Percentiles rank a stretch among this genome's conserved stretches.
Evolutionary conservation across 2,797 vertebrate genomes (phyloP).

Genomic region (Muraenolepis orangiensis): DNA sequence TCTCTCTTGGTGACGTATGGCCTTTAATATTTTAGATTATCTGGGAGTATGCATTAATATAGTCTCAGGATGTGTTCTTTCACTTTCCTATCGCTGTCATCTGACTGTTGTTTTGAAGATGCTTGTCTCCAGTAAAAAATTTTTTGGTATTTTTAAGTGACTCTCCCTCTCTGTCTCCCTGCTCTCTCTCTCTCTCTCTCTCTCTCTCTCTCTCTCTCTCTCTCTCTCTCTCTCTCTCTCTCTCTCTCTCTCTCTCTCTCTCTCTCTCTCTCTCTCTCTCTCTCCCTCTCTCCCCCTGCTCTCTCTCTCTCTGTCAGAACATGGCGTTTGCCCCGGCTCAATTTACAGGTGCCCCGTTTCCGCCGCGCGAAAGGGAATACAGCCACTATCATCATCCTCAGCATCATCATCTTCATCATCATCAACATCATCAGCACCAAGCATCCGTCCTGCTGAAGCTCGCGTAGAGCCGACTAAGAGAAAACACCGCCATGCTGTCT

Average conservation of each 20-base stretch:
- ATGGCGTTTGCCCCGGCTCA: slow-evolving; percentile 58
- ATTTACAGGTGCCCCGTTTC: slow-evolving; percentile 33
- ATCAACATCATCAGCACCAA: slow-evolving; percentile 22
- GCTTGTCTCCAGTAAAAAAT: neutral
- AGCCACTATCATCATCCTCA: neutral
- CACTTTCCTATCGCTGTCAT: neutral
- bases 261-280: slow-evolving; percentile 22
- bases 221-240: neutral
- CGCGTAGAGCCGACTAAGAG: neutral
- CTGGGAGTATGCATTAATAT: neutral
- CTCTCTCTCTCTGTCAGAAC: slow-evolving; percentile 55
- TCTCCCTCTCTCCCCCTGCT: neutral
- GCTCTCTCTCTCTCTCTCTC: neutral
- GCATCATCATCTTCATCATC: slow-evolving; percentile 15
- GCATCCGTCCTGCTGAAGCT: neutral
- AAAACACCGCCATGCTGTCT: slow-evolving; percentile 73
- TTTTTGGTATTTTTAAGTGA: neutral
- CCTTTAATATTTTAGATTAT: neutral
- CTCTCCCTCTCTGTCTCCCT: neutral
- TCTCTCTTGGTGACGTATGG: neutral
- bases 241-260: neutral
- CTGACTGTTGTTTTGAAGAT: neutral
- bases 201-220: neutral
- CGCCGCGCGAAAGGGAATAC: neutral
- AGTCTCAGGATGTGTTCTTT: neutral